Evolutionary conservation across 2,797 vertebrate genomes (phyloP).

Genomic region (Numenius phaeopus): DNA sequence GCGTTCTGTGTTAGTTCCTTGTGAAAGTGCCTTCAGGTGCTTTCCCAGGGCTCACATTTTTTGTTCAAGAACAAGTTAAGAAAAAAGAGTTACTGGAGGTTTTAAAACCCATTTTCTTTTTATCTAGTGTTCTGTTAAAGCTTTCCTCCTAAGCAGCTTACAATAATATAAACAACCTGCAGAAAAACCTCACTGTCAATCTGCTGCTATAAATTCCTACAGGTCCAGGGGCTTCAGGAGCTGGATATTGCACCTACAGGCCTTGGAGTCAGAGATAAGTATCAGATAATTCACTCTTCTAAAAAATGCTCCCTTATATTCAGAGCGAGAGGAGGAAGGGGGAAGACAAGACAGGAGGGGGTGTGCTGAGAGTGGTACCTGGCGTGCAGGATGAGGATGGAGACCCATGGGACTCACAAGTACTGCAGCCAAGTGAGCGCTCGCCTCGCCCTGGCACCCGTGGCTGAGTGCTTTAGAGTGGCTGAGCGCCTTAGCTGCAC

Average conservation of each 20-base stretch:
- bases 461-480: background rate
- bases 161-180: constrained; percentile 72
- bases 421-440: accelerated
- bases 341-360: background rate
- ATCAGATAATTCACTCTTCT: constrained; percentile 62
- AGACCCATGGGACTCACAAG: accelerated
- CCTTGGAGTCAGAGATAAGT: constrained; percentile 53
- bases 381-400: accelerated
- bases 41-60: constrained; percentile 33
- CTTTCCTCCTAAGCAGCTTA: constrained; percentile 74
- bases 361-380: background rate
- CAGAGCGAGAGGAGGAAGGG: background rate
- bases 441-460: accelerated
- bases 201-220: constrained; percentile 61
- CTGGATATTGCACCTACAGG: constrained; percentile 52
- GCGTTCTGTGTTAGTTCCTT: background rate
- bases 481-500: background rate
- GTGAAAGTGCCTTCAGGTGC: constrained; percentile 40
- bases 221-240: constrained; percentile 55
- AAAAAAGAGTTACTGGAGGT: constrained; percentile 64
- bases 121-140: constrained; percentile 66
- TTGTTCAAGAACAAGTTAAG: constrained; percentile 62
- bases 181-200: constrained; percentile 64
- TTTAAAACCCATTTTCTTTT: constrained; percentile 73
- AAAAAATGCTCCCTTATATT: constrained; percentile 19